A percentile compares a stretch with the other conserved stretches of the same genome.
phyloP scores from a whole-genome alignment of 1,140 invertebrate genomes.

The Dreissena rostriformis region DNA sequence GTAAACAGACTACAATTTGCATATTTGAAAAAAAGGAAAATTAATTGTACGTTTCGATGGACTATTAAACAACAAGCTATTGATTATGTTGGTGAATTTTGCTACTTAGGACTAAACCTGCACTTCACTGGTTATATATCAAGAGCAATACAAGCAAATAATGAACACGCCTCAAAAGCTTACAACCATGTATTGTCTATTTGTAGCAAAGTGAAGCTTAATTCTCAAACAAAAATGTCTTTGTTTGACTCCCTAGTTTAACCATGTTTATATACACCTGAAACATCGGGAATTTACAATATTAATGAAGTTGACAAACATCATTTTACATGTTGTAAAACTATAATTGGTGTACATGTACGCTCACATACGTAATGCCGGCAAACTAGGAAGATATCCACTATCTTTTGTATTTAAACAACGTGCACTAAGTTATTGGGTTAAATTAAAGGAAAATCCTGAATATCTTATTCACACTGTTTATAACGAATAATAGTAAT shows the following conservation, averaged over 20 bases:
- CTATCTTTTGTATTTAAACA: not conserved
- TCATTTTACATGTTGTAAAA: not conserved
- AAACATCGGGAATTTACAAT: not conserved
- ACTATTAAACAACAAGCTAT: not conserved
- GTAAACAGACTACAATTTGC: too few relatives aligned
- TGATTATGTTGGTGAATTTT: not conserved
- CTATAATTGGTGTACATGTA: not conserved
- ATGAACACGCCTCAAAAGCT: not conserved
- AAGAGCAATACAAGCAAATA: not conserved
- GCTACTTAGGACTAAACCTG: not conserved
- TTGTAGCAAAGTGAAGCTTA: not conserved
- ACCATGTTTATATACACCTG: not conserved
- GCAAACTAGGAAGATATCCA: not conserved
- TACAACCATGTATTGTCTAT: not conserved
- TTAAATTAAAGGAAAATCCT: not conserved
- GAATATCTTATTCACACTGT: not conserved
- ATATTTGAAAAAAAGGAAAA: too few relatives aligned
- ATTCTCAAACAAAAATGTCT: not conserved
- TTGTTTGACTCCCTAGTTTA: not conserved
- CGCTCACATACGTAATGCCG: not conserved
- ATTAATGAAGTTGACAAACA: not conserved
- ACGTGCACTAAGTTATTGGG: not conserved
- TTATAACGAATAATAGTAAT: too few relatives aligned
- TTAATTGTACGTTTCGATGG: too few relatives aligned
- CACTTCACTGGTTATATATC: not conserved